Evolutionary conservation across 2,888 invertebrate species (phyloP).

Genomic region (Calameuta idolon): DNA sequence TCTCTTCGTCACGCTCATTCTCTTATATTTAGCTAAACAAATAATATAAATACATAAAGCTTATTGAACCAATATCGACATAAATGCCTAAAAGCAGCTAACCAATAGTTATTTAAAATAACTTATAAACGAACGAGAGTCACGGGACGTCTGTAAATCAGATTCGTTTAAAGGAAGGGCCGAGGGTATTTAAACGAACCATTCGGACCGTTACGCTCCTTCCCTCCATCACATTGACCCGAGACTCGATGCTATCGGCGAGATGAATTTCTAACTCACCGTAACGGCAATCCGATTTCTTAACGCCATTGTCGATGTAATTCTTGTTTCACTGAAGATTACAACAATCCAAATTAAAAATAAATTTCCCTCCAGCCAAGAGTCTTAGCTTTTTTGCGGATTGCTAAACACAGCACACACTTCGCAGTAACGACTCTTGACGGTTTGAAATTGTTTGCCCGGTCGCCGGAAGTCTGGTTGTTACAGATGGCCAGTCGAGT

Average conservation of each 20-base stretch:
- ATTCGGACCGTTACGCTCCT: conserved; percentile 40
- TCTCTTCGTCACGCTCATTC: too few species aligned
- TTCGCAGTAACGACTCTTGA: conserved; percentile 49
- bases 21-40: too few species aligned
- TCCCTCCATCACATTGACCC: neutral
- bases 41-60: too few species aligned
- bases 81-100: too few species aligned
- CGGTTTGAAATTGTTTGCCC: conserved; percentile 59
- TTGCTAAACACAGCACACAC: conserved; percentile 39
- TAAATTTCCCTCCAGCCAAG: conserved; percentile 5
- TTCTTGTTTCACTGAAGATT: conserved; percentile 11
- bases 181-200: conserved; percentile 54
- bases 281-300: conserved; percentile 51
- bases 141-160: neutral
- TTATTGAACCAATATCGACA: too few species aligned
- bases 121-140: too few species aligned
- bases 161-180: conserved; percentile 4
- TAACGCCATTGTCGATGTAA: conserved; percentile 50
- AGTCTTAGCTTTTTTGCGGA: conserved; percentile 21
- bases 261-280: conserved; percentile 42
- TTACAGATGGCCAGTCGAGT: conserved; percentile 5
- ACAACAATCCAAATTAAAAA: neutral
- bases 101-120: too few species aligned
- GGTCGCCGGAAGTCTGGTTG: conserved; percentile 33
- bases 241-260: conserved; percentile 15